phyloP scores from a whole-genome alignment of 2,888 invertebrate species.

The Noctua pronuba region DNA sequence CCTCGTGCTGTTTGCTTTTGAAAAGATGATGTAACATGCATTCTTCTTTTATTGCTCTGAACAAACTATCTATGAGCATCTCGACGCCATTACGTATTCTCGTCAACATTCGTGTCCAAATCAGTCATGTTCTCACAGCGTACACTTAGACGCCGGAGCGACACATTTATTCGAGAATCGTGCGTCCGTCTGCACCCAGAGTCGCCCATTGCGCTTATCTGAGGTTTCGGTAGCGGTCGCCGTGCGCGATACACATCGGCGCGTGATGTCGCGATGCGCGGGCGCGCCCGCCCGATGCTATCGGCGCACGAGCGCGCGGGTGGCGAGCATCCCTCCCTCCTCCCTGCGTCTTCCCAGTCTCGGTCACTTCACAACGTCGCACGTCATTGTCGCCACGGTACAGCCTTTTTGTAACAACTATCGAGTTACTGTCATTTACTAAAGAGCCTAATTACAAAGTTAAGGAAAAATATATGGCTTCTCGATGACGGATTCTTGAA shows the following conservation, averaged over 20 bases:
- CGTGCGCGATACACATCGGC: slow-evolving; percentile 82
- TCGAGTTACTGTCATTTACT: background rate
- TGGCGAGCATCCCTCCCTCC: slow-evolving; percentile 60
- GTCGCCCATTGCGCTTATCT: slow-evolving; percentile 73
- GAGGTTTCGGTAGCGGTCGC: slow-evolving; percentile 76
- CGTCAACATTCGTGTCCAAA: slow-evolving; percentile 62
- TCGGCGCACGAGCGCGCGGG: slow-evolving; percentile 79
- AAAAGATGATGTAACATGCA: slow-evolving; percentile 34
- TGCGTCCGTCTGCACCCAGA: slow-evolving; percentile 75
- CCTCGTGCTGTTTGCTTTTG: background rate
- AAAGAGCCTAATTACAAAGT: background rate
- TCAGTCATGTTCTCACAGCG: slow-evolving; percentile 68
- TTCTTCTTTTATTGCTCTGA: slow-evolving; percentile 47
- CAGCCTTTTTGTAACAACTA: slow-evolving; percentile 32
- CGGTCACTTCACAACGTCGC: slow-evolving; percentile 47
- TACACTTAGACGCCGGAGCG: slow-evolving; percentile 71
- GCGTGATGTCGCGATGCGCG: slow-evolving; percentile 84
- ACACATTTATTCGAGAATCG: slow-evolving; percentile 87
- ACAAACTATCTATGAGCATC: slow-evolving; percentile 57
- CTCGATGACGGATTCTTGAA: background rate
- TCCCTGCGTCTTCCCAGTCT: slow-evolving; percentile 34
- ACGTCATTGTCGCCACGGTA: slow-evolving; percentile 51
- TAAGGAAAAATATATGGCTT: background rate
- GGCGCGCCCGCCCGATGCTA: slow-evolving; percentile 79
- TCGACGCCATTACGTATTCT: slow-evolving; percentile 62